These are phyloP conservation scores for Xiphorhynchus elegans DNA, from an alignment of 2,113 vertebrate species.

Conservation along the genomic window DNA sequence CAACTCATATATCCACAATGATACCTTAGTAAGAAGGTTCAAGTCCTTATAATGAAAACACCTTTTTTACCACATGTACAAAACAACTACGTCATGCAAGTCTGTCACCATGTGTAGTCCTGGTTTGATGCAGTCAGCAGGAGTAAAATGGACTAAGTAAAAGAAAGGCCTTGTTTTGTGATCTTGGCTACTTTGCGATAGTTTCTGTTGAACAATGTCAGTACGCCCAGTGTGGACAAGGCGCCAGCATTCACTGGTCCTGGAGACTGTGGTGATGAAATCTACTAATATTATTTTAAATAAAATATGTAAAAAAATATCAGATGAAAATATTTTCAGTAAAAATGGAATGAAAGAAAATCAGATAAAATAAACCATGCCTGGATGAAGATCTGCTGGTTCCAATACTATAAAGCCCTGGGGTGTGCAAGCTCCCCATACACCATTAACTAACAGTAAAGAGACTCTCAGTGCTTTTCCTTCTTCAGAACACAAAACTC, in stretches of 20 bases:
- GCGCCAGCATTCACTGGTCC: neutral
- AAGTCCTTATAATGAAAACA: neutral
- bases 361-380: neutral
- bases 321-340: neutral
- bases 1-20: neutral
- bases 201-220: neutral
- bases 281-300: neutral
- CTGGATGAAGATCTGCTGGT: neutral
- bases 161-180: neutral
- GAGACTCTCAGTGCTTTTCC: neutral
- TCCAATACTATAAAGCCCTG: neutral
- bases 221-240: neutral
- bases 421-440: neutral
- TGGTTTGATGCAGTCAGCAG: neutral
- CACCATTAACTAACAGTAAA: accelerated
- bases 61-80: neutral
- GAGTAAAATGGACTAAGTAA: neutral
- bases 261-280: neutral
- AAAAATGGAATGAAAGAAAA: neutral
- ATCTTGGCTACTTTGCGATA: neutral
- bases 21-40: neutral
- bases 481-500: neutral
- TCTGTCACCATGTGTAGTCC: neutral
- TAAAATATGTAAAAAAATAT: neutral
- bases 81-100: neutral